phyloP scores from a whole-genome alignment of 1,140 invertebrate genomes.

The Ylistrum balloti region DNA sequence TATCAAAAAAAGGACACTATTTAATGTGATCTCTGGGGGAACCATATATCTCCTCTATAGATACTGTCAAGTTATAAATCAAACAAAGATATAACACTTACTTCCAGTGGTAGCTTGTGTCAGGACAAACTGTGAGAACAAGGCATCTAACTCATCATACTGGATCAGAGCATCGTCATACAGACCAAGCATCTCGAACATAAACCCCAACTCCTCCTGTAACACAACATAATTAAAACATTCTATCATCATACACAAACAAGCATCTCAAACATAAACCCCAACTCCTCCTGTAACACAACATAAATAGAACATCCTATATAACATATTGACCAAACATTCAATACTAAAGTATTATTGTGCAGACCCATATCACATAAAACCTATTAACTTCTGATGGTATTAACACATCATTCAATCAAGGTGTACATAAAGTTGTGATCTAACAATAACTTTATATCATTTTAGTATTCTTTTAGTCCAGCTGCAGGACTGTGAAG shows the following conservation, averaged over 20 bases:
- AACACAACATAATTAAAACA: constrained; percentile 93
- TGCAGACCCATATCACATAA: constrained; percentile 91
- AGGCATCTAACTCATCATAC: constrained; percentile 98
- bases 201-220: constrained; percentile 97
- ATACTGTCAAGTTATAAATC: no score
- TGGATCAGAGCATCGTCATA: constrained; percentile 97
- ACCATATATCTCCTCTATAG: no score
- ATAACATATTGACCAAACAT: constrained; percentile 42
- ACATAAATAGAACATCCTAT: no score
- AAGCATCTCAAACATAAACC: constrained; percentile 96
- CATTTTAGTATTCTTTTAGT: no score
- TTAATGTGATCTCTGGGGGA: no score
- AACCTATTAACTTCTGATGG: constrained; percentile 94
- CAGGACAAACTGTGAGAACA: constrained; percentile 97
- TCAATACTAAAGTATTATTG: not conserved
- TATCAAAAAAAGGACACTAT: no score
- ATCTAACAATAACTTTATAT: no score
- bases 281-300: constrained; percentile 76
- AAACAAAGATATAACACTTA: constrained; percentile 75
- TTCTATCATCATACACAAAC: constrained; percentile 95
- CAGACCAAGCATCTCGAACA: constrained; percentile 95
- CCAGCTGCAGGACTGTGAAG: no score
- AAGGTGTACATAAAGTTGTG: no score
- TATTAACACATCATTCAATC: constrained; percentile 95
- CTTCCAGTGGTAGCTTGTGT: constrained; percentile 92